Base-by-base conservation (phyloP, 2,888 invertebrate genomes). In the Volucella bombylans region DNA sequence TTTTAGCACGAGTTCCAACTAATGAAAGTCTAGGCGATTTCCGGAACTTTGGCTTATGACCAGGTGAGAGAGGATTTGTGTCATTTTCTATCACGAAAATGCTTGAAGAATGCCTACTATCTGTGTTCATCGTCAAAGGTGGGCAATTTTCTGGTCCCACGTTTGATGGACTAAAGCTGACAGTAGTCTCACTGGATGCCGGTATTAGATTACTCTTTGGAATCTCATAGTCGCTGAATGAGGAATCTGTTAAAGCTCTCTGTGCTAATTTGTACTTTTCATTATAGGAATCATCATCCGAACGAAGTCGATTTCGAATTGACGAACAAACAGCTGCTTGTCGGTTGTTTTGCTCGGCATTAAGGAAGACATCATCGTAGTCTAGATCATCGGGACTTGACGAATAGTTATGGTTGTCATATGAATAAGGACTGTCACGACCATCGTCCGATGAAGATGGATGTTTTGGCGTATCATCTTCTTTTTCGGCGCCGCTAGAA, bases 401-500 rank as follows among this genome's bases (percentile, higher is more conserved):
- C 31, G 89, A 89, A 65, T 89, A 91, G 59, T 89, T 90, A 14
- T 89, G 89, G 86, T 91, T 91, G 54, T 91, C 89, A 31, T 91
- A 91, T 1, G 90, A 89, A 67, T 88, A 89, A 11, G 88, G 88
- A 72, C 89, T 90, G 54, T 88, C 88, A 45, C 87, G 87, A 38
- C 87, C 88, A 57, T 87, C 88, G n/a, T 54, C 67, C 4, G 86
- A 72, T 71, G 87, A 74, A 50, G 81, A 87, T 43, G 69, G 73
- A 41, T 74, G 85, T 41, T 71, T 85, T 12, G 47, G 55, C 87
- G 87, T 88, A 4, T 87, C 86, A 64, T 90, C 90, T 11, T 89
- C 90, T 52, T 88, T 72, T 73, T 92, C 92, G 0, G 90, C 90
- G 0, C 89, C 89, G 23, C 92, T 92, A 0, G 93, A 92, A 0